Evolutionary conservation across 2,113 vertebrate species (phyloP), one percentile per base, ranked within the genome.

Genomic region (Pavo muticus): DNA sequence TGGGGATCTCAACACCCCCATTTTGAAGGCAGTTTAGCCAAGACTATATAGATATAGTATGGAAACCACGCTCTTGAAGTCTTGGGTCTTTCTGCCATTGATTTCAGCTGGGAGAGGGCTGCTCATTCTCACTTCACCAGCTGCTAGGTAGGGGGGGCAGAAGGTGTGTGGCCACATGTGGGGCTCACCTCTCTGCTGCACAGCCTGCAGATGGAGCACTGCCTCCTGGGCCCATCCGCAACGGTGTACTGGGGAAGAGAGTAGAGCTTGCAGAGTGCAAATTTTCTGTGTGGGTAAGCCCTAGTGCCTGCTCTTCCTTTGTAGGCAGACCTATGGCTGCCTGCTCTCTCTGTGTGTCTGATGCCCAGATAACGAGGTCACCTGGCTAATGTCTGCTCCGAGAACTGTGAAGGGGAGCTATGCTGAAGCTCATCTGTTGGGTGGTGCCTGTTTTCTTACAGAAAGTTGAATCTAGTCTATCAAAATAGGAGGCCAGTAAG

Each of bases 101-200:
- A 5, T 56, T 78, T 68, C 25, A 37, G 44, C 42, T 11, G 29
- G 13, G 27, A 25, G 32, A 44, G 57, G 12, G 4, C 8, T 25
- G 30, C 24, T 63, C 6, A 0, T 44, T 15, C 35, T 27, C 40
- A 6, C 21, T 48, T 17, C 17, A 15, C 37, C 42, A 50, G 20
- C 69, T 29, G 52, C 10, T 1, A 64, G 9, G 30, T 11, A 2
- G 12, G 11, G 2, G 29, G n/a, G 54, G 48, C 42, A 6, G 57
- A 30, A 30, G 50, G 25, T 13, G 2, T 3, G 0, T 0, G 7
- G 30, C 32, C 1, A 11, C 6, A 17, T 27, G 2, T 8, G 10
- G 35, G 56, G 29, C 32, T 25, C 1, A 3, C 2, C 1, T 8
- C 42, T 27, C 50, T 14, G 37, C 30, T 11, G 42, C 24, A 10